Evolutionary conservation across 2,888 invertebrate genomes (phyloP), one percentile per base, ranked within the genome.

Genomic region (Isoperla grammatica): DNA sequence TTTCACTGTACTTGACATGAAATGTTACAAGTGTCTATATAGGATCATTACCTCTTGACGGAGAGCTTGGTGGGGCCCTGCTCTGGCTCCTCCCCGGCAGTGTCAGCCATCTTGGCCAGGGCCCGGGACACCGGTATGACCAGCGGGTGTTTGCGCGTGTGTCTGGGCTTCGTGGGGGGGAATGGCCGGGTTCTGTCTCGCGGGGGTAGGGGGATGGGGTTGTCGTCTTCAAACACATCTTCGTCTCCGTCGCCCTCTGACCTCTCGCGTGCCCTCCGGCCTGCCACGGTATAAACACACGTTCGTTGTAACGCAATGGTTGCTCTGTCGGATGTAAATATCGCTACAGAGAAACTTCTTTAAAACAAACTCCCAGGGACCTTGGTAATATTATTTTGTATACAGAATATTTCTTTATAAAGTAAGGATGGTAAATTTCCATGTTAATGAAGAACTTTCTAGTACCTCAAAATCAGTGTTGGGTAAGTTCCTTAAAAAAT

Each of bases 101-200:
- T 46, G 15, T 56, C 61, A 9, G 61, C 56, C 55, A 65, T 61
- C 56, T 64, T 65, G 11, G 65, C 65, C 17, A 66, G 29, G 9
- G 64, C 63, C 11, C 64, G 46, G 9, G 65, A 59, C 12, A 65
- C 59, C 2, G 89, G 88, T 67, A 90, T 86, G 55, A 90, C 84
- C 39, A 92, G 75, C 0, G 91, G 90, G 77, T 90, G 87, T 71
- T 89, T 91, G 40, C 91, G 78, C 59, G 88, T 87, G 70, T 90
- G 90, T 12, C 90, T 78, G 0, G 85, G 82, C 69, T 87, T 82
- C 35, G 78, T 79, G 9, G 83, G 79, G 62, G 83, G 78, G n/a
- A 84, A 75, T 0, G 79, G 78, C 70, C 84, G 83, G 20, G 81
- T 82, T 19, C 85, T 78, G 70, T 89, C 88, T 65, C 89, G 79